Conservation (phyloP, 2,113 vertebrate species). For the Grallaria varia region DNA sequence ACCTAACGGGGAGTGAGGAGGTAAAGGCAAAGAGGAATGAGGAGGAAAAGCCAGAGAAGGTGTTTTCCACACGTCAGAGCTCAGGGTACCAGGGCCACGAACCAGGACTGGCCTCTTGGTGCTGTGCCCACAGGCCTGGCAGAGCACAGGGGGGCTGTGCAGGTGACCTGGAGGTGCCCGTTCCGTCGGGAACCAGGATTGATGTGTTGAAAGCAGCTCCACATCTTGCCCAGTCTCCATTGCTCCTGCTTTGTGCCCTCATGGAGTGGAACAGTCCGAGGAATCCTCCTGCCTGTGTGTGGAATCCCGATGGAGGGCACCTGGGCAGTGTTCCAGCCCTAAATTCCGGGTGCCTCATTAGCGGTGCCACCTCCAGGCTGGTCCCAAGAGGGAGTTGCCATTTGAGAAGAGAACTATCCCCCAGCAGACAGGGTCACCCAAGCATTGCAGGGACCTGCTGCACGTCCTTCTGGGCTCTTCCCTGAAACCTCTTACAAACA, state of each 20-base stretch:
- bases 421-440: not conserved
- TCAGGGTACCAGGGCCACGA: not conserved
- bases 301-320: rapidly evolving
- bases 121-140: not conserved
- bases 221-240: rapidly evolving
- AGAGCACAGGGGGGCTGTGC: rapidly evolving
- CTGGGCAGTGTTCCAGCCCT: not conserved
- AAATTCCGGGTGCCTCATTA: not conserved
- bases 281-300: not conserved
- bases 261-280: not conserved
- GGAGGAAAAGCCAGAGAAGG: not conserved
- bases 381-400: not conserved
- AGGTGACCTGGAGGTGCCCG: rapidly evolving
- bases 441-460: not conserved
- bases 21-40: not conserved
- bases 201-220: not conserved
- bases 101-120: not conserved
- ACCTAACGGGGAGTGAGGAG: not conserved
- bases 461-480: not conserved
- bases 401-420: not conserved
- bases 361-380: not conserved
- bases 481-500: not conserved
- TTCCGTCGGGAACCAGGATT: not conserved
- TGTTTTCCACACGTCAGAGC: not conserved
- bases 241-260: not conserved